Evolutionary conservation across 2,113 vertebrate genomes (phyloP).

Genomic region (Emydocephalus ijimae): DNA sequence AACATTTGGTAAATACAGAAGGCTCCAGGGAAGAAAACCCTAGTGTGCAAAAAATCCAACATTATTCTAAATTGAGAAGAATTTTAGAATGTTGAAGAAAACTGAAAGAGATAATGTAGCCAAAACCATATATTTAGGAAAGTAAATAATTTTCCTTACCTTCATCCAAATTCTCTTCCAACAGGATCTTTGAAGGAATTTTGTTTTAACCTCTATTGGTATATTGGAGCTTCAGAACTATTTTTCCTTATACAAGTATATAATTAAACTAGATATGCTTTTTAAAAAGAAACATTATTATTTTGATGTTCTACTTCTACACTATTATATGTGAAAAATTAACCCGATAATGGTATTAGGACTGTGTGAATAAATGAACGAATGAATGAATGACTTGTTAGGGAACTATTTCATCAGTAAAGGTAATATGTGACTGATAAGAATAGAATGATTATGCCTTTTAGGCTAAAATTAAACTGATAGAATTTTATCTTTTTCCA

Average conservation of each 20-base stretch:
- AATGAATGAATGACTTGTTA: not conserved
- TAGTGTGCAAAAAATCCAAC: not conserved
- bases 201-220: not conserved
- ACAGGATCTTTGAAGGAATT: not conserved
- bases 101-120: not conserved
- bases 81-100: not conserved
- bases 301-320: not conserved
- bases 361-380: not conserved
- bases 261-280: not conserved
- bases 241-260: not conserved
- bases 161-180: not conserved
- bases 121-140: not conserved
- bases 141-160: not conserved
- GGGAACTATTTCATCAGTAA: not conserved
- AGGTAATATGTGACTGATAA: not conserved
- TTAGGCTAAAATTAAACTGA: not conserved
- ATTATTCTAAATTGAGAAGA: not conserved
- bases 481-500: not conserved
- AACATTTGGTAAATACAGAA: not conserved
- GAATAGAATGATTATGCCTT: not conserved
- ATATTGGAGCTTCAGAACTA: not conserved
- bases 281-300: not conserved
- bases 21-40: not conserved
- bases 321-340: not conserved
- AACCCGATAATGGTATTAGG: not conserved